Conservation (phyloP, 2,113 vertebrate genomes). For the Sylvietta virens region DNA sequence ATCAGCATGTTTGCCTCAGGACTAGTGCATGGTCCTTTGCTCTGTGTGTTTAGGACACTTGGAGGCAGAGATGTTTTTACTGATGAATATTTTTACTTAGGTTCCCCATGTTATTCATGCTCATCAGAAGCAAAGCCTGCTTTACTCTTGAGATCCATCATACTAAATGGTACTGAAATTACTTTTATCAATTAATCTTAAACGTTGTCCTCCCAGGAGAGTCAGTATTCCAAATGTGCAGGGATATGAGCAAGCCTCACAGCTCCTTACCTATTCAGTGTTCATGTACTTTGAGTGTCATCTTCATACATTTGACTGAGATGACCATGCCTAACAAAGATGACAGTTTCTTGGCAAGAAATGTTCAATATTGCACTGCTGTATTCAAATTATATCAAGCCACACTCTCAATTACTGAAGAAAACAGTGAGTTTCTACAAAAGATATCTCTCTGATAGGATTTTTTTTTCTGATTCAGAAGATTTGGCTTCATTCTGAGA, state of each 20-base stretch:
- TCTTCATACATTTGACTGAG: not conserved
- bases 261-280: not conserved
- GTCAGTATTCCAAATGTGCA: not conserved
- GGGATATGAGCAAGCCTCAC: not conserved
- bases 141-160: slow-evolving; percentile 15
- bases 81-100: not conserved
- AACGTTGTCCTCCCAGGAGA: not conserved
- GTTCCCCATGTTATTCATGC: not conserved
- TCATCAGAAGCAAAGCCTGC: not conserved
- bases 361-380: not conserved
- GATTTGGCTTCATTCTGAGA: not conserved
- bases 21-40: not conserved
- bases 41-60: not conserved
- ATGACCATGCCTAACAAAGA: not conserved
- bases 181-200: slow-evolving; percentile 24
- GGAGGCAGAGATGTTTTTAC: not conserved
- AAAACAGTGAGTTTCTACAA: not conserved
- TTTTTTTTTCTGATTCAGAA: not conserved
- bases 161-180: slow-evolving; percentile 1
- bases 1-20: not conserved
- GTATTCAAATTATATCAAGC: not conserved
- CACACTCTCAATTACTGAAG: not conserved
- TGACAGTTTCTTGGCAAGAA: not conserved
- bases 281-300: not conserved
- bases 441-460: not conserved